Percentiles rank a stretch among this genome's conserved stretches.
Evolutionary conservation across 1,140 invertebrate genomes (phyloP).

Genomic region (Grapholita molesta): DNA sequence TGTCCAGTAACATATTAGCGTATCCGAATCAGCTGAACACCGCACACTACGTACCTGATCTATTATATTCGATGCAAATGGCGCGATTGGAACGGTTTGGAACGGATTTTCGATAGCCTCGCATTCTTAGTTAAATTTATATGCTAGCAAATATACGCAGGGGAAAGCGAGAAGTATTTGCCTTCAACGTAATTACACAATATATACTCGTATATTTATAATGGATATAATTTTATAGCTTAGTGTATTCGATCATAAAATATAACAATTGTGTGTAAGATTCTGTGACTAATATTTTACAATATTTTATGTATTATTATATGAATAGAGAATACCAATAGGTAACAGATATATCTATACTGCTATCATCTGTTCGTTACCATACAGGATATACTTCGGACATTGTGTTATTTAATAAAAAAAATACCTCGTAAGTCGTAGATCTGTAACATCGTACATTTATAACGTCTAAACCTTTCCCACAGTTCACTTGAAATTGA

Average conservation of each 20-base stretch:
- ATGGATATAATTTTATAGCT: not conserved
- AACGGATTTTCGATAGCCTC: constrained; percentile 9
- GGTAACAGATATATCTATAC: too few relatives aligned
- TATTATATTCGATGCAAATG: not conserved
- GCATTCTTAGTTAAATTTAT: not conserved
- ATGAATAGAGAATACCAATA: too few relatives aligned
- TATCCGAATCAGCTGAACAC: constrained; percentile 50
- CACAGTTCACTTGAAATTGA: not conserved
- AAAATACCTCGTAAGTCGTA: not conserved
- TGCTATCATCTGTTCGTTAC: not conserved
- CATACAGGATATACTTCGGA: not conserved
- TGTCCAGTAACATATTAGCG: constrained; percentile 69
- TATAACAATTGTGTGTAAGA: too few relatives aligned
- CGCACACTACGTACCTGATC: not conserved
- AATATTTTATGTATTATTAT: too few relatives aligned
- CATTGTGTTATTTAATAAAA: not conserved
- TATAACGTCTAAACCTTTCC: not conserved
- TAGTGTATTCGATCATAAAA: too few relatives aligned
- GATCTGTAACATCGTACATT: not conserved
- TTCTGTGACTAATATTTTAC: too few relatives aligned
- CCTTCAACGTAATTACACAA: not conserved
- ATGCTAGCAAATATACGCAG: not conserved
- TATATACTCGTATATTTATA: not conserved
- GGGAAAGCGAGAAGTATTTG: not conserved
- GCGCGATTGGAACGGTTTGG: not conserved